Base-by-base conservation (phyloP, 2,888 invertebrate species). In the Harpalus rufipes region DNA sequence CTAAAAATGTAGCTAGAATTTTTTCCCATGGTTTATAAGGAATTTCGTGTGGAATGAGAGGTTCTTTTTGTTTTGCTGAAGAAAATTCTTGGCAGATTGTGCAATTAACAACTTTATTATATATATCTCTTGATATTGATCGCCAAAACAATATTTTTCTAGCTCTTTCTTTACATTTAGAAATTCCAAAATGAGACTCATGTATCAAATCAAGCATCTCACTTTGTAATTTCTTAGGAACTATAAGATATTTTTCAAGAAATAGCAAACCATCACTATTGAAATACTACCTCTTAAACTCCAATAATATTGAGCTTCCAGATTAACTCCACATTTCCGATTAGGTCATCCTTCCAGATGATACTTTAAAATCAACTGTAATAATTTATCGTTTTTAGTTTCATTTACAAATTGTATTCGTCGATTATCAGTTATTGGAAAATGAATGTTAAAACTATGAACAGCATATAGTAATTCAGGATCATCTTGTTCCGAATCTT, bases 131-230 rank as follows among this genome's bases (percentile, higher is more conserved):
- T n/a, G 56, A 65, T 14, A 87, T 85, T 44, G 25, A 76, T 8
- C 86, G 85, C 86, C 86, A 86, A 82, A 83, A 87, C 7, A 87
- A 18, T 41, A 85, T 39, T 59, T 86, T 58, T 63, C 72, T 86
- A 21, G 85, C 85, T 39, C 68, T 68, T n/a, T 56, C 78, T 39
- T 86, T 79, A 32, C 80, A 78, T 76, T 85, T 83, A 1, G 59
- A 25, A 18, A 85, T 63, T 8, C 86, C 86, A 78, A 84, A 84
- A 79, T 86, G 86, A 59, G 82, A 72, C 59, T 86, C 81, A 85
- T 87, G 86, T 14, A 86, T 81, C 84, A 84, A 51, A 4, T 84
- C 51, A 65, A 86, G 65, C 76, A 86, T 86, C 41, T 85, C 61
- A 10, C 56, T 14, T 56, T 78, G 72, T 21, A 86, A 39, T n/a